Evolutionary conservation across 2,888 invertebrate genomes (phyloP).

Genomic region (Leucophenga montana): DNA sequence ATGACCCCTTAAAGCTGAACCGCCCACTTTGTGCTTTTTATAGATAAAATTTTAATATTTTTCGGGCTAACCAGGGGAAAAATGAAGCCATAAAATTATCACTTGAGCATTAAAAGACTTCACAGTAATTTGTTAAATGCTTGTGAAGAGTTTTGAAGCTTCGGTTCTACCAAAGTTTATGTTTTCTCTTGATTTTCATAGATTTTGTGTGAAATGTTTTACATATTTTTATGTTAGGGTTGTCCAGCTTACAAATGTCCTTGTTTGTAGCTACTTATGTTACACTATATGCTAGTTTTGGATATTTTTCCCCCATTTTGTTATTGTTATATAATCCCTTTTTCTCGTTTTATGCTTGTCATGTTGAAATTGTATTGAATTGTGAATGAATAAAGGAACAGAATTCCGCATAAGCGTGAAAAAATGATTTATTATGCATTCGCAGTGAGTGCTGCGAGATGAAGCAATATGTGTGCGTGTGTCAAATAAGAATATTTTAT

Average conservation of each 20-base stretch:
- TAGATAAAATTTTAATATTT: too few relatives aligned
- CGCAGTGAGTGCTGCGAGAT: slow-evolving; percentile 31
- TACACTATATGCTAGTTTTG: background rate
- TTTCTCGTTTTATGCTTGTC: slow-evolving; percentile 22
- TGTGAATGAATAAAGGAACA: background rate
- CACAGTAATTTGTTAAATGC: too few relatives aligned
- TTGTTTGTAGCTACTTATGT: slow-evolving; percentile 1
- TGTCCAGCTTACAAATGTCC: background rate
- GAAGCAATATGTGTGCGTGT: background rate
- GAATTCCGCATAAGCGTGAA: slow-evolving; percentile 15
- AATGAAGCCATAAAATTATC: too few relatives aligned
- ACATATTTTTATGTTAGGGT: background rate
- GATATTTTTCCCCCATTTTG: background rate
- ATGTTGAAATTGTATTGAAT: slow-evolving; percentile 24
- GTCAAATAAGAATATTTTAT: background rate
- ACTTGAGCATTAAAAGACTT: too few relatives aligned
- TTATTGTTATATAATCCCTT: background rate
- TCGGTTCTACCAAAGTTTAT: too few relatives aligned
- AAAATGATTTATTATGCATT: slow-evolving; percentile 45
- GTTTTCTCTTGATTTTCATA: too few relatives aligned
- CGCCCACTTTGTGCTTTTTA: too few relatives aligned
- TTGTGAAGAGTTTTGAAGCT: too few relatives aligned
- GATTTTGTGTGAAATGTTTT: background rate
- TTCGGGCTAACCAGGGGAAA: too few relatives aligned
- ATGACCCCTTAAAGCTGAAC: too few relatives aligned